Conservation (phyloP, 2,113 vertebrate species). For the Serranochromis macrocephalus region DNA sequence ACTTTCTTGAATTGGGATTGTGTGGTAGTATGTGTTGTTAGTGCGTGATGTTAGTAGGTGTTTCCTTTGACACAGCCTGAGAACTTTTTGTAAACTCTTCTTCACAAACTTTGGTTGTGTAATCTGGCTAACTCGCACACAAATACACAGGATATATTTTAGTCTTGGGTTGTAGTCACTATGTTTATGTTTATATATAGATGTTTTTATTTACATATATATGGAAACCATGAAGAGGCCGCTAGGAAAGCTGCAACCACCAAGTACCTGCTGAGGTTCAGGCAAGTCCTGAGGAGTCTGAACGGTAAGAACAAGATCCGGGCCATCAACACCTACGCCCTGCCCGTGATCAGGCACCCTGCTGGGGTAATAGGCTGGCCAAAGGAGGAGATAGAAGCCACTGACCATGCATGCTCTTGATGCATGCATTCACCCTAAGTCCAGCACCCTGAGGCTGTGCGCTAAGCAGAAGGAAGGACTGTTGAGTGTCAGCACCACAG, state of each 20-base stretch:
- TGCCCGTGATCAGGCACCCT: neutral
- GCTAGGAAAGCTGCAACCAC: accelerated
- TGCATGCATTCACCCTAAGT: neutral
- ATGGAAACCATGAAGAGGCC: accelerated
- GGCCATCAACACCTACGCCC: accelerated
- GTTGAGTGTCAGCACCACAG: accelerated
- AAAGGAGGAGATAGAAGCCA: neutral
- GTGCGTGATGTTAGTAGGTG: neutral
- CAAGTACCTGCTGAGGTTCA: neutral
- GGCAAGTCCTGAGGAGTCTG: neutral
- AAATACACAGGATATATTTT: neutral
- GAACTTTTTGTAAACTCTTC: neutral
- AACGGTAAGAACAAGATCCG: accelerated
- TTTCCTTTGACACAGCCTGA: neutral
- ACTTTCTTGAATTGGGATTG: neutral
- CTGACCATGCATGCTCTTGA: neutral
- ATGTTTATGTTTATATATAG: neutral
- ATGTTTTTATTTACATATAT: neutral
- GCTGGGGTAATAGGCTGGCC: accelerated
- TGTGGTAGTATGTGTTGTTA: neutral
- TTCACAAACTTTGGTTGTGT: neutral
- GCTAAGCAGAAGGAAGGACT: accelerated
- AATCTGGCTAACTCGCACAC: neutral
- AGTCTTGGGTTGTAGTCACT: neutral
- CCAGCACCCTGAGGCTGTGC: accelerated